These are phyloP conservation scores for Bombylius discolor DNA, from an alignment of 2,888 invertebrate genomes.

Conservation along the genomic window DNA sequence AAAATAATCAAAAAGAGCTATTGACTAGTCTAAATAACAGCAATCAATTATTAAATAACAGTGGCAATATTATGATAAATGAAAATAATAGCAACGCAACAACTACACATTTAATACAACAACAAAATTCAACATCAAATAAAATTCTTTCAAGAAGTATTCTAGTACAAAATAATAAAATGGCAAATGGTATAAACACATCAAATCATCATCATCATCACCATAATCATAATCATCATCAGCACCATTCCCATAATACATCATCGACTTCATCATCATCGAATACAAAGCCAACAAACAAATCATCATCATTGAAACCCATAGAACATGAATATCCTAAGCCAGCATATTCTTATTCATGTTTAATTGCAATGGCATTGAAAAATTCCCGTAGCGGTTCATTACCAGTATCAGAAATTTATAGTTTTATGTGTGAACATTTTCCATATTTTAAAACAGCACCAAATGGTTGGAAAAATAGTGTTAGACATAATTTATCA, in stretches of 20 bases:
- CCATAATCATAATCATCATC: no score
- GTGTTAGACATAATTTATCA: slow-evolving; percentile 92
- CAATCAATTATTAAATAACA: not conserved
- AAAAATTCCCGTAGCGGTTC: slow-evolving; percentile 92
- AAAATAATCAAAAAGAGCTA: slow-evolving; percentile 4
- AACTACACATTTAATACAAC: slow-evolving; percentile 1
- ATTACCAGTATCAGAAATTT: slow-evolving; percentile 94
- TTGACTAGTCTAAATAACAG: slow-evolving; percentile 10
- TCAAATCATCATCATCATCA: not conserved
- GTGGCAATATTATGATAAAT: slow-evolving; percentile 1
- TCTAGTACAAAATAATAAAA: slow-evolving; percentile 4
- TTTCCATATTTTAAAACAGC: slow-evolving; percentile 98
- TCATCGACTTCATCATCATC: not conserved
- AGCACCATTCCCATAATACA: not conserved
- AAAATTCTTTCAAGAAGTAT: slow-evolving; percentile 4
- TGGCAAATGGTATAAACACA: not conserved
- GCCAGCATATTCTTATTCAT: slow-evolving; percentile 95
- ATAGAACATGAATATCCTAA: slow-evolving; percentile 59
- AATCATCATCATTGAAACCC: not conserved
- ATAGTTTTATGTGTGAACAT: slow-evolving; percentile 97
- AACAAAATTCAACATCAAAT: not conserved
- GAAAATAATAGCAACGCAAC: slow-evolving; percentile 10
- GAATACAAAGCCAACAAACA: no score
- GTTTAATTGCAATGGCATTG: slow-evolving; percentile 93
- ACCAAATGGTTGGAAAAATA: slow-evolving; percentile 98